Percentiles rank a stretch among this genome's conserved stretches.
Evolutionary conservation across 2,888 invertebrate genomes (phyloP).

Genomic region (Elgonia sp.): DNA sequence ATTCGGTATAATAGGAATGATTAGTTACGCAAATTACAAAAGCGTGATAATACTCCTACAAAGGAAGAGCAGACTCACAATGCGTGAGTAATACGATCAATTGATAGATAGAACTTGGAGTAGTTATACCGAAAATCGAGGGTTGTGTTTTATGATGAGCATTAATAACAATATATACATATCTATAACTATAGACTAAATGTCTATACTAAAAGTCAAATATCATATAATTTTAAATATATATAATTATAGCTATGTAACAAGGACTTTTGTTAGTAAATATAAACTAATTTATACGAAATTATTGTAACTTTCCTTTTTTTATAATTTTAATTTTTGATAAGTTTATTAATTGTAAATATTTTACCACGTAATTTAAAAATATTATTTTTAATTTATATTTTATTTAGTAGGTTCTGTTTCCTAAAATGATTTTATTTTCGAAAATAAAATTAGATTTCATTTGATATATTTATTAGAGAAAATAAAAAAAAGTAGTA

Average conservation of each 20-base stretch:
- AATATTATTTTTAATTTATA: too few relatives aligned
- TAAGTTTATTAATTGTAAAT: too few relatives aligned
- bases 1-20: conserved; percentile 62
- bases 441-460: neutral
- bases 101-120: conserved; percentile 52
- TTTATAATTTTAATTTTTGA: too few relatives aligned
- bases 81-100: conserved; percentile 58
- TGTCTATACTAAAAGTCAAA: neutral
- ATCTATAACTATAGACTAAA: neutral
- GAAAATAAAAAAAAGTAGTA: neutral
- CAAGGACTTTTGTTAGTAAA: too few relatives aligned
- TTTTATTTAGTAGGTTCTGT: too few relatives aligned
- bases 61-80: conserved; percentile 52
- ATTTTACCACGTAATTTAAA: too few relatives aligned
- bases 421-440: too few relatives aligned
- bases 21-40: conserved; percentile 70
- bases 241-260: too few relatives aligned
- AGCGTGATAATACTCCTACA: conserved; percentile 49
- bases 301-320: too few relatives aligned
- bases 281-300: too few relatives aligned
- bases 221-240: neutral
- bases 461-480: neutral
- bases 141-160: conserved; percentile 20
- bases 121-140: conserved; percentile 36
- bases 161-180: conserved; percentile 42